These are phyloP conservation scores for Ptyas mucosa DNA, from an alignment of 2,113 vertebrate genomes.

Conservation along the genomic window DNA sequence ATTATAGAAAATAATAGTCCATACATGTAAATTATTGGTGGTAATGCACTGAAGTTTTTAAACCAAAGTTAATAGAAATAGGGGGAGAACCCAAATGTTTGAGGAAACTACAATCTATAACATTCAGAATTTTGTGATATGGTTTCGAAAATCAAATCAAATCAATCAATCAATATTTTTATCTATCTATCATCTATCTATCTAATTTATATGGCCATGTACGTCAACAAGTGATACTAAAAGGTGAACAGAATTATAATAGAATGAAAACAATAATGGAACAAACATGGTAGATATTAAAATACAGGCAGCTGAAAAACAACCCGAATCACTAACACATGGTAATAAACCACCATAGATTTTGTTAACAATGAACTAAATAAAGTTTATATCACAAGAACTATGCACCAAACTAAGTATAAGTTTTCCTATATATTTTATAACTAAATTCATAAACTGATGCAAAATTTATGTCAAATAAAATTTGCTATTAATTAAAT, in stretches of 20 bases:
- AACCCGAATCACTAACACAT: background rate
- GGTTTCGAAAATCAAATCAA: background rate
- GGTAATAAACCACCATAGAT: background rate
- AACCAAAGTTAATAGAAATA: background rate
- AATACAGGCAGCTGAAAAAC: background rate
- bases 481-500: background rate
- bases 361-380: background rate
- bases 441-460: background rate
- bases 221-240: background rate
- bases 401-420: background rate
- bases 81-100: background rate
- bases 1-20: background rate
- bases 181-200: background rate
- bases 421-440: background rate
- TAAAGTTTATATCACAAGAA: background rate
- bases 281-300: background rate
- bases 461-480: background rate
- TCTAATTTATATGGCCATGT: background rate
- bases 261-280: background rate
- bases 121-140: background rate
- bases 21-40: background rate
- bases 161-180: background rate
- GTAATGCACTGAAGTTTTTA: background rate
- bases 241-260: background rate
- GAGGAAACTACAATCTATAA: background rate